Percentiles rank a stretch among this genome's conserved stretches.
Evolutionary conservation across 2,888 invertebrate genomes (phyloP).

Genomic region (Endomychus coccineus): DNA sequence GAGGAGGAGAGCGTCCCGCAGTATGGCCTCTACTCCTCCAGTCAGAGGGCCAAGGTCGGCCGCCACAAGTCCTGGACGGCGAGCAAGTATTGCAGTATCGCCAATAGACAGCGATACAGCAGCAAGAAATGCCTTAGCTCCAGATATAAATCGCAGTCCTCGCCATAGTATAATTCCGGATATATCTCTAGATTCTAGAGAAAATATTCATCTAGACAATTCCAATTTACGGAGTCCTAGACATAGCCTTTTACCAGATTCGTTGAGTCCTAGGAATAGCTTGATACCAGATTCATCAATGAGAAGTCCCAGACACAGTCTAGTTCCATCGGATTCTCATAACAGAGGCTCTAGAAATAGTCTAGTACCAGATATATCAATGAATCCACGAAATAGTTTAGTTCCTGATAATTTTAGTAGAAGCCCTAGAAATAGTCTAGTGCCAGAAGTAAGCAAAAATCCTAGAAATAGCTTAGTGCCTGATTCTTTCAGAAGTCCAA

Average conservation of each 20-base stretch:
- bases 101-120: constrained; percentile 36
- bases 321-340: constrained; percentile 53
- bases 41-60: constrained; percentile 48
- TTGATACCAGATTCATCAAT: constrained; percentile 54
- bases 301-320: constrained; percentile 47
- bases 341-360: constrained; percentile 51
- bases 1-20: constrained; percentile 58
- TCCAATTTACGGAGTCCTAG: constrained; percentile 55
- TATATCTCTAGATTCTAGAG: constrained; percentile 44
- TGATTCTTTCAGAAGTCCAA: constrained; percentile 46
- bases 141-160: constrained; percentile 45
- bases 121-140: constrained; percentile 32
- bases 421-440: constrained; percentile 52
- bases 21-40: constrained; percentile 59
- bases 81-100: constrained; percentile 42
- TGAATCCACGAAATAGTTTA: constrained; percentile 48
- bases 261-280: constrained; percentile 52
- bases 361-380: constrained; percentile 34
- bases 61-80: constrained; percentile 39
- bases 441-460: constrained; percentile 48
- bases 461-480: constrained; percentile 52
- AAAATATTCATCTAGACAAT: constrained; percentile 46
- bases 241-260: constrained; percentile 51
- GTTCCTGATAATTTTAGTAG: constrained; percentile 52
- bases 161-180: constrained; percentile 41